These are phyloP conservation scores for Ptilodon capucinus DNA, from an alignment of 2,888 invertebrate genomes.

Conservation along the genomic window DNA sequence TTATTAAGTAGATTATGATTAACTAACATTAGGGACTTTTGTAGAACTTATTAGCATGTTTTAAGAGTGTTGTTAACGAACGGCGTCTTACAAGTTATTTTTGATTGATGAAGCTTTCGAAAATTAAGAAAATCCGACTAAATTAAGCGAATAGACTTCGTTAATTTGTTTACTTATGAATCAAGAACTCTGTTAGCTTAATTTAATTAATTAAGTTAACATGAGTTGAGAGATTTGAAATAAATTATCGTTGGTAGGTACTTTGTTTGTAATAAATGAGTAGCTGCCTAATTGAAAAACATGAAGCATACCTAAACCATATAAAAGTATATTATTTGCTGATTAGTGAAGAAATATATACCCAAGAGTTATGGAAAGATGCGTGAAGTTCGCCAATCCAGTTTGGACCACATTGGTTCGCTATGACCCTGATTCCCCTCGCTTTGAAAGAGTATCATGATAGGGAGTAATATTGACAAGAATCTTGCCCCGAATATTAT, in stretches of 20 bases:
- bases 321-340: constrained; percentile 4
- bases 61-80: constrained; percentile 11
- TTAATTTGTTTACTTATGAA: constrained; percentile 10
- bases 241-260: neutral
- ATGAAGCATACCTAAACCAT: neutral
- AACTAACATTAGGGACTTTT: too few relatives aligned
- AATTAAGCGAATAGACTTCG: constrained; percentile 16
- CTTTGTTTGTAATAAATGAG: neutral
- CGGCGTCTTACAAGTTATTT: constrained; percentile 29
- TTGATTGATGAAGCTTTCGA: constrained; percentile 38
- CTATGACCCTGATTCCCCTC: too few relatives aligned
- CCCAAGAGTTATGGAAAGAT: too few relatives aligned
- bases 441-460: too few relatives aligned
- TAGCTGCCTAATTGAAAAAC: neutral
- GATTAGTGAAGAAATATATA: too few relatives aligned
- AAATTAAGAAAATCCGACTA: constrained; percentile 20
- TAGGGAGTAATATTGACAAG: too few relatives aligned
- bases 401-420: too few relatives aligned
- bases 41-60: too few relatives aligned
- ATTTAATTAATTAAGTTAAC: constrained; percentile 4
- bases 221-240: neutral
- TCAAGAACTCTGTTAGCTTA: constrained; percentile 2
- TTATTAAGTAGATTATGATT: neutral
- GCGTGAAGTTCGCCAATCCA: too few relatives aligned
- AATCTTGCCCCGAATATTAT: too few relatives aligned